Conservation (phyloP, 30 jellyfish, hydroid and myxozoan species). For the Aurelia aurita region DNA sequence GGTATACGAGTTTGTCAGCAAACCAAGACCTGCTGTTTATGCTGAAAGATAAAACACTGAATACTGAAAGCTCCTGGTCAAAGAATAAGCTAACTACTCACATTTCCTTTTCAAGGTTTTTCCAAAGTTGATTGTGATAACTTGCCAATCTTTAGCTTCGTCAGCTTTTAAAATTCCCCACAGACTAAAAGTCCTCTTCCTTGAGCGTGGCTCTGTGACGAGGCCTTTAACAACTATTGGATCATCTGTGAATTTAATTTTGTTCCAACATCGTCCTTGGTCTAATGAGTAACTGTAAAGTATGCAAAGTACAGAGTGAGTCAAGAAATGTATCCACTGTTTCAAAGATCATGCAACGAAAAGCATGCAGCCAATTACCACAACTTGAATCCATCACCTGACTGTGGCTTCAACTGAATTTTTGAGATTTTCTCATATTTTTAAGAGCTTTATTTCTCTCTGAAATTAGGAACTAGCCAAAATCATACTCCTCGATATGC, state of each 20-base stretch:
- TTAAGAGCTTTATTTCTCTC: too few species aligned
- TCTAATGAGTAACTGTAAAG: slow-evolving; percentile 80
- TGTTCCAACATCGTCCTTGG: slow-evolving; percentile 91
- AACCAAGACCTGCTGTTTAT: too few species aligned
- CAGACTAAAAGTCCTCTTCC: slow-evolving; percentile 73
- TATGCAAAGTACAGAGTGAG: too few species aligned
- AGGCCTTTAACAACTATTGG: slow-evolving; percentile 77
- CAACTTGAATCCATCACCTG: slow-evolving; percentile 50
- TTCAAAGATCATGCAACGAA: not conserved
- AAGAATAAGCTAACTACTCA: slow-evolving; percentile 5
- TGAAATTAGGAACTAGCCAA: not conserved
- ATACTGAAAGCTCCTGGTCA: too few species aligned
- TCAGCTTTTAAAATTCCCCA: slow-evolving; percentile 79
- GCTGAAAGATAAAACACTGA: too few species aligned
- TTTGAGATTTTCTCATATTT: too few species aligned
- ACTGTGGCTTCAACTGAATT: too few species aligned
- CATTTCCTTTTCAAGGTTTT: slow-evolving; percentile 69
- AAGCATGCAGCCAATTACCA: slow-evolving; percentile 74
- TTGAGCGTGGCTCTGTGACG: slow-evolving; percentile 89
- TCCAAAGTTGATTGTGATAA: slow-evolving; percentile 83
- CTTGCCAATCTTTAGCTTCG: slow-evolving; percentile 70
- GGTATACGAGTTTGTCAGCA: too few species aligned
- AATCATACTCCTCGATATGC: not conserved
- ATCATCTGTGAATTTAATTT: slow-evolving; percentile 67
- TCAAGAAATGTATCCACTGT: too few species aligned